phyloP scores from a whole-genome alignment of 2,888 invertebrate genomes.

The Xanthorhoe spadicearia region DNA sequence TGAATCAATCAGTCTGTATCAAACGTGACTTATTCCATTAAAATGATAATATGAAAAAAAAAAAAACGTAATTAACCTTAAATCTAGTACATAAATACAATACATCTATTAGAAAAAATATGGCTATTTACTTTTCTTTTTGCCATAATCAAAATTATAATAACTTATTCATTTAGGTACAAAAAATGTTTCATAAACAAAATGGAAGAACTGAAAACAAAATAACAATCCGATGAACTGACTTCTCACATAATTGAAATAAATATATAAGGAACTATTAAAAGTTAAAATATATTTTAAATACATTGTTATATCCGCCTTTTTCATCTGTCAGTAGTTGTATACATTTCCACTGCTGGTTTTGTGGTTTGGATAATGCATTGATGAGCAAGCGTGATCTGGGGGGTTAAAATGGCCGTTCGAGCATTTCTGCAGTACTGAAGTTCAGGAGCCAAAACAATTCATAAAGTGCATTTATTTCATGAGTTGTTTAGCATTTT shows the following conservation, averaged over 20 bases:
- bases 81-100: slow-evolving; percentile 30
- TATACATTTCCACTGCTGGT: too few relatives aligned
- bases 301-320: neutral
- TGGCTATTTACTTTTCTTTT: slow-evolving; percentile 40
- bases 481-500: too few relatives aligned
- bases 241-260: slow-evolving; percentile 26
- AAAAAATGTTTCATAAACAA: slow-evolving; percentile 38
- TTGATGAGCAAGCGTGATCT: neutral
- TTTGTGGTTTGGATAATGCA: too few relatives aligned
- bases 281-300: slow-evolving; percentile 2
- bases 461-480: too few relatives aligned
- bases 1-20: slow-evolving; percentile 50
- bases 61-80: slow-evolving; percentile 29
- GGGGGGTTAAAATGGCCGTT: too few relatives aligned
- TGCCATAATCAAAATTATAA: slow-evolving; percentile 41
- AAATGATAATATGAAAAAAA: slow-evolving; percentile 19
- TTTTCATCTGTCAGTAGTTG: slow-evolving; percentile 6
- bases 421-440: neutral
- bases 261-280: slow-evolving; percentile 23
- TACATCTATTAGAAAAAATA: slow-evolving; percentile 36
- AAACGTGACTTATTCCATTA: slow-evolving; percentile 19
- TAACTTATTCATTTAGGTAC: slow-evolving; percentile 23
- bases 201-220: slow-evolving; percentile 52
- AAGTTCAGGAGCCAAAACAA: too few relatives aligned
- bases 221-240: slow-evolving; percentile 23